Base-by-base conservation (phyloP, 2,888 invertebrate species). In the Caenorhabditis imperialis region DNA sequence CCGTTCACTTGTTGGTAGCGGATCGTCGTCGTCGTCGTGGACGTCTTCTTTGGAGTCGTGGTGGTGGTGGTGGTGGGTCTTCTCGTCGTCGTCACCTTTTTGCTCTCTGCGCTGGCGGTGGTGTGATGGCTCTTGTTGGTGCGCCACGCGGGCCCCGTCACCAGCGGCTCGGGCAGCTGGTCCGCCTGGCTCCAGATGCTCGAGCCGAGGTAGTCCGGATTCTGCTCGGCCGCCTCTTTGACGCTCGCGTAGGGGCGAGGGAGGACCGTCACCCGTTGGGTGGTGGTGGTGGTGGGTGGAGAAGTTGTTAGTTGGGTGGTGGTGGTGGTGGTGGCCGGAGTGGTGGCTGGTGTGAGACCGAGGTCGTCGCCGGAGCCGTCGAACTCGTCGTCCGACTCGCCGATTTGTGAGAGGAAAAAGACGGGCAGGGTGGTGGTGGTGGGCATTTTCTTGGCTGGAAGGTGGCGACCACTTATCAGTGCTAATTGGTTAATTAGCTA, bases 201-300 rank as follows among this genome's bases (percentile, higher is more conserved):
- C 40, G 71, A 67, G 22, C 78, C 81, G 55, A 78, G 51, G 47
- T 82, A 82, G 50, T 82, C 82, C 10, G 82, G 82, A 74, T 82
- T 82, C 50, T 71, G 63, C 40, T 73, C 71, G 30, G 75, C 77
- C n/a, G 82, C 82, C 38, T 77, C 76, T 50, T 75, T 63, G 23
- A 82, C 70, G 55, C 77, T 78, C 42, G 72, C 72, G 57, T 82
- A 82, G n/a, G 82, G 82, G 44, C 82, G 51, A 10, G 82, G 82
- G 4, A 82, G 57, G 4, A 82, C 82, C 48, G 73, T 75, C 20
- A 60, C 38, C 22, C 37, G 61, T 50, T 48, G 55, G 16, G 61
- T 63, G 23, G 78, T 71, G 16, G 77, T 45, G 16, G 72, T 38
- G 23, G 75, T 58, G 10, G 69, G 58, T 27, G 58, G 40, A n/a